Percentiles rank a stretch among this genome's conserved stretches.
Conservation (phyloP, 1,140 invertebrate genomes). For the Bombyx mandarina region DNA sequence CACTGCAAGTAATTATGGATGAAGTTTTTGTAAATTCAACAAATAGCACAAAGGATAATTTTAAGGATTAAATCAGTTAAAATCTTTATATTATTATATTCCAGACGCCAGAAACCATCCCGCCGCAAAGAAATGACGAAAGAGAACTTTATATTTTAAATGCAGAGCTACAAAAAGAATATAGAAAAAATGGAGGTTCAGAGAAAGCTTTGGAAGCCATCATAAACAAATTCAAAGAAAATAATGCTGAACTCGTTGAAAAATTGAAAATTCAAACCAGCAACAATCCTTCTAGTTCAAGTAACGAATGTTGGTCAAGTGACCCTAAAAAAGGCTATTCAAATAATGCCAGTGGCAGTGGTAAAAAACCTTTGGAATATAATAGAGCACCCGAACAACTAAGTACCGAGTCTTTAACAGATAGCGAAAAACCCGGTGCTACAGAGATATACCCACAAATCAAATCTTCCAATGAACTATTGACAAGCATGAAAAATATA, state of each 20-base stretch:
- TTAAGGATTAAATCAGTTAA: no score
- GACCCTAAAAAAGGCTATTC: no score
- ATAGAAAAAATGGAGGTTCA: constrained; percentile 26
- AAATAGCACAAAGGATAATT: no score
- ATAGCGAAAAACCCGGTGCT: no score
- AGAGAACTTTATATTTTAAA: constrained; percentile 43
- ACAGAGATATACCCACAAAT: neutral
- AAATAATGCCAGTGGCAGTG: no score
- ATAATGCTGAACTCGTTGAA: constrained; percentile 36
- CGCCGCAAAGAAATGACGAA: constrained; percentile 30
- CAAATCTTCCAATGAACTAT: constrained; percentile 2
- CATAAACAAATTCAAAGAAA: constrained; percentile 41
- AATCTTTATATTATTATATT: neutral
- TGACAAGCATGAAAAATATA: neutral
- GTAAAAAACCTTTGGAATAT: no score
- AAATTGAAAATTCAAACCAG: constrained; percentile 22
- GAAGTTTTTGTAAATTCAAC: no score
- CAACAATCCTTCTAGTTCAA: neutral
- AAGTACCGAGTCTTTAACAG: no score
- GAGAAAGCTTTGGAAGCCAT: constrained; percentile 19
- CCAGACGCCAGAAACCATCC: constrained; percentile 33
- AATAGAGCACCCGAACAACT: no score
- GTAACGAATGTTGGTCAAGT: no score
- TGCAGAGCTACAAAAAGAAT: constrained; percentile 42
- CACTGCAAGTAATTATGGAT: no score